Evolutionary conservation across 1,140 invertebrate genomes (phyloP).

Genomic region (Drosophila ercepeae): DNA sequence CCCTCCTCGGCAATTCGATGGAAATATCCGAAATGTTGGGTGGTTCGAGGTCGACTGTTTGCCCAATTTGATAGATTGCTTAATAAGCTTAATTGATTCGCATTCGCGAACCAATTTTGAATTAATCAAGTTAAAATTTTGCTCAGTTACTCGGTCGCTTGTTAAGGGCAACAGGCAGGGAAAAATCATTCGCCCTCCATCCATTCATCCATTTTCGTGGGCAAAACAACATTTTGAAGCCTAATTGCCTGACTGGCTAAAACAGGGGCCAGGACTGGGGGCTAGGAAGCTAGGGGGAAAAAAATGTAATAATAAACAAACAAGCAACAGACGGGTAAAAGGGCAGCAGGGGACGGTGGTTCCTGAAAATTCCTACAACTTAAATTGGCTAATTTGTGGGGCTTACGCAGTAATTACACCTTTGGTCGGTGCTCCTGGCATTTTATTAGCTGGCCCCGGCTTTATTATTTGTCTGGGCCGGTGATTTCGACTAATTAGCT

Average conservation of each 20-base stretch:
- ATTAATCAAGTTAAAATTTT: constrained; percentile 76
- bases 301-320: constrained; percentile 38
- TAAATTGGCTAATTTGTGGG: constrained; percentile 81
- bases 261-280: too few relatives aligned
- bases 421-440: constrained; percentile 32
- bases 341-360: neutral
- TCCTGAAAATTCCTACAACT: constrained; percentile 45
- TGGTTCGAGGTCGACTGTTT: constrained; percentile 43
- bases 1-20: constrained; percentile 33
- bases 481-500: constrained; percentile 44
- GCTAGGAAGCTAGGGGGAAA: neutral
- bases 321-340: constrained; percentile 4
- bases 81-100: constrained; percentile 83
- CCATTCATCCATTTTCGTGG: constrained; percentile 14
- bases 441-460: constrained; percentile 43
- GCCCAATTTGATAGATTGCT: constrained; percentile 80
- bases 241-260: constrained; percentile 30
- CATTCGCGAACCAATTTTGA: constrained; percentile 68
- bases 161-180: neutral
- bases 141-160: constrained; percentile 33
- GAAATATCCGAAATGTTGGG: constrained; percentile 41
- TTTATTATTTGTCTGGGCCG: constrained; percentile 41
- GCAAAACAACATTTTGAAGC: constrained; percentile 32
- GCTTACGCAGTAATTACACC: constrained; percentile 78
- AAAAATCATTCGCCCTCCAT: neutral